Evolutionary conservation across 1,140 invertebrate species (phyloP).

Genomic region (Holotrichia oblita): DNA sequence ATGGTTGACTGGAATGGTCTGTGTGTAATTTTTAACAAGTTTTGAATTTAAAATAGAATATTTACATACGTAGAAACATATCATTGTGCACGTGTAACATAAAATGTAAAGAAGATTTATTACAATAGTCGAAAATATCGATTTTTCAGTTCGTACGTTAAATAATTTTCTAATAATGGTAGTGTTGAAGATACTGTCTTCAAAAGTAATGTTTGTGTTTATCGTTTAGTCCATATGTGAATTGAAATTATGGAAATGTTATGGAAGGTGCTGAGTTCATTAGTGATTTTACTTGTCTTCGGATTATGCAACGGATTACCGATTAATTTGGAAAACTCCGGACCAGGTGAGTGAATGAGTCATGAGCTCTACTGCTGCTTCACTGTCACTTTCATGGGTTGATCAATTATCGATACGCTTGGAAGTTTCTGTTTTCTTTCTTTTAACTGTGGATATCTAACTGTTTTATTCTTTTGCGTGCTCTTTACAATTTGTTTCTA

Average conservation of each 20-base stretch:
- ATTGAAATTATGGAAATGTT: slow-evolving; percentile 58
- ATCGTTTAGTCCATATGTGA: slow-evolving; percentile 32
- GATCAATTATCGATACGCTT: slow-evolving; percentile 42
- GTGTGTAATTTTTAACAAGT: slow-evolving; percentile 17
- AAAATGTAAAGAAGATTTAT: background rate
- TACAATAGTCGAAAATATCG: background rate
- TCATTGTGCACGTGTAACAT: background rate
- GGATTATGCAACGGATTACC: slow-evolving; percentile 59
- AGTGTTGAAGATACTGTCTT: slow-evolving; percentile 35
- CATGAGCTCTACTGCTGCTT: slow-evolving; percentile 47
- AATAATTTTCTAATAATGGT: slow-evolving; percentile 15
- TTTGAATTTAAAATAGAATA: slow-evolving; percentile 13
- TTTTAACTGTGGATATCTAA: slow-evolving; percentile 24
- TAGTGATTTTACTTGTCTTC: slow-evolving; percentile 50
- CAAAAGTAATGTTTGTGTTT: slow-evolving; percentile 25
- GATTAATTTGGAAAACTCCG: slow-evolving; percentile 55
- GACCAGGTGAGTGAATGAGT: slow-evolving; percentile 55
- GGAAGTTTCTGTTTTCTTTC: slow-evolving; percentile 8
- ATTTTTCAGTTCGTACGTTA: background rate
- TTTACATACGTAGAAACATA: too few species aligned
- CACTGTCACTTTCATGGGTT: slow-evolving; percentile 53
- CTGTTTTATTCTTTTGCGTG: slow-evolving; percentile 26
- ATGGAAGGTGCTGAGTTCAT: slow-evolving; percentile 55
- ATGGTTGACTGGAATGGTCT: slow-evolving; percentile 37
- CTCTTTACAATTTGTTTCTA: background rate